A percentile compares a stretch with the other conserved stretches of the same genome.
Evolutionary conservation across 2,797 vertebrate genomes (phyloP).

Genomic region (Miichthys miiuy): DNA sequence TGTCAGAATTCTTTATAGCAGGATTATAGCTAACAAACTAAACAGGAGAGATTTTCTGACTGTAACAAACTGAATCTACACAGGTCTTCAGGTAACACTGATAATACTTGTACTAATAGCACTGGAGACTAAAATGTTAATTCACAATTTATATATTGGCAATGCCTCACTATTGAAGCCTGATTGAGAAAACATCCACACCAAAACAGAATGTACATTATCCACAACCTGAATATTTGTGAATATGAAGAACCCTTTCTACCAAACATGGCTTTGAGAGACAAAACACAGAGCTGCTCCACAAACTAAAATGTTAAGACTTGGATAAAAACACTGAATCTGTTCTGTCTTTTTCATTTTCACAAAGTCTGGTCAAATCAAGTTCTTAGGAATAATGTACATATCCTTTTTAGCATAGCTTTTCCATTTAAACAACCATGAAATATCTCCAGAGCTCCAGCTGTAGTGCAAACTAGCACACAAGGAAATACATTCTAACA

Average conservation of each 20-base stretch:
- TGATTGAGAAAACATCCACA: conserved; percentile 47
- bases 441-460: conserved; percentile 66
- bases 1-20: conserved; percentile 57
- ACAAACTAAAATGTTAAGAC: conserved; percentile 8
- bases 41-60: conserved; percentile 30
- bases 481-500: conserved; percentile 71
- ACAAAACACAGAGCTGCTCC: conserved; percentile 28
- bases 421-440: conserved; percentile 49
- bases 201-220: conserved; percentile 44
- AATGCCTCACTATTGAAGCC: conserved; percentile 50
- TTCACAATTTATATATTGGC: conserved; percentile 48
- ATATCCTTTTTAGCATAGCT: conserved; percentile 45
- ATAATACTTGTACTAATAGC: conserved; percentile 58
- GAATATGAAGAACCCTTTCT: conserved; percentile 43
- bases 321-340: conserved; percentile 22
- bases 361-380: conserved; percentile 43
- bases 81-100: conserved; percentile 65
- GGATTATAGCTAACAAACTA: conserved; percentile 70
- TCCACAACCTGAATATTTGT: conserved; percentile 58
- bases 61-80: conserved; percentile 72
- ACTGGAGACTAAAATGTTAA: conserved; percentile 58
- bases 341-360: conserved; percentile 28
- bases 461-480: conserved; percentile 80
- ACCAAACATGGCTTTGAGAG: conserved; percentile 32
- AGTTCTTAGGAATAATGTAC: conserved; percentile 28